A percentile compares a stretch with the other conserved stretches of the same genome.
Conservation (phyloP, 2,113 vertebrate species). For the Phrynosoma blainvillii region DNA sequence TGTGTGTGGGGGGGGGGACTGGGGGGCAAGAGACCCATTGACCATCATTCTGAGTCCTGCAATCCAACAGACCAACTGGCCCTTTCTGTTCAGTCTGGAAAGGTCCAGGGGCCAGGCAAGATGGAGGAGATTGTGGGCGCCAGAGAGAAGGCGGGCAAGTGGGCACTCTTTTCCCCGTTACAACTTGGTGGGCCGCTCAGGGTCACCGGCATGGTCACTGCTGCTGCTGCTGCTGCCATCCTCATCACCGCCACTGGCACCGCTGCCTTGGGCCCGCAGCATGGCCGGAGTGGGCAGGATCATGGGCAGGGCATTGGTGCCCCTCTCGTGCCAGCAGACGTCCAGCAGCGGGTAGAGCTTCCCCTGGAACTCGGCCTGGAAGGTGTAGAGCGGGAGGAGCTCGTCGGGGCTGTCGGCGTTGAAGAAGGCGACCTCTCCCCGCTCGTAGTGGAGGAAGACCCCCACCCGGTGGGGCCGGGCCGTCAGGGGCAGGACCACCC, state of each 20-base stretch:
- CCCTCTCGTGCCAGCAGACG: conserved; percentile 83
- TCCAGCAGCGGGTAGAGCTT: conserved; percentile 87
- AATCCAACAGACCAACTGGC: too few species aligned
- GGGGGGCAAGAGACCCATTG: too few species aligned
- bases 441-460: conserved; percentile 84
- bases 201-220: too few species aligned
- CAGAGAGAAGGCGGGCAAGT: too few species aligned
- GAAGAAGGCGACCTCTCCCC: conserved; percentile 81
- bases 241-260: too few species aligned
- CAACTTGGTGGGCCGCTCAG: conserved; percentile 12
- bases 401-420: conserved; percentile 77
- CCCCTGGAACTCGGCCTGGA: conserved; percentile 85
- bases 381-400: conserved; percentile 81
- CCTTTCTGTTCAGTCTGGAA: too few species aligned
- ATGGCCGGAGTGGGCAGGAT: conserved; percentile 40
- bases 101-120: too few species aligned
- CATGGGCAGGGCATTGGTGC: conserved; percentile 78
- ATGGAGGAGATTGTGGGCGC: too few species aligned
- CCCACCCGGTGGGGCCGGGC: conserved; percentile 75
- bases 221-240: background rate
- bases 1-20: too few species aligned
- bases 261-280: background rate
- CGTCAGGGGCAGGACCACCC: conserved; percentile 70
- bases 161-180: conserved; percentile 17
- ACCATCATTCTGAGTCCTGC: too few species aligned